A percentile compares a stretch with the other conserved stretches of the same genome.
Conservation (phyloP, 2,797 vertebrate species). For the Phoxinus dragarum region DNA sequence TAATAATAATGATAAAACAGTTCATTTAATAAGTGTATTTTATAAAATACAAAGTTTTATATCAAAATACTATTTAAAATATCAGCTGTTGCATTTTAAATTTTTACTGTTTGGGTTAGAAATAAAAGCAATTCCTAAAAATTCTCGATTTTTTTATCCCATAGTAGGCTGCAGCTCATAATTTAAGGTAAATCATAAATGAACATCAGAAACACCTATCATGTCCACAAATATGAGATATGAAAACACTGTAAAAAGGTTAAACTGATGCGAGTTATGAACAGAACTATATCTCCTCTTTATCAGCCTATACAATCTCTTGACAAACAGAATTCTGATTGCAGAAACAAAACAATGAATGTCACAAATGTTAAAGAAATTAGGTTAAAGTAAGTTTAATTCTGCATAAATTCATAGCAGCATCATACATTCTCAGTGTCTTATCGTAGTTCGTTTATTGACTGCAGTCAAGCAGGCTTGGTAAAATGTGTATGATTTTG, state of each 20-base stretch:
- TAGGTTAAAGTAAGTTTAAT: not conserved
- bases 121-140: conserved; percentile 4
- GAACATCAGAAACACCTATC: conserved; percentile 27
- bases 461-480: not conserved
- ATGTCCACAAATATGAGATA: not conserved
- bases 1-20: not conserved
- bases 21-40: not conserved
- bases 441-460: not conserved
- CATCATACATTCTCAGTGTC: not conserved
- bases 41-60: not conserved
- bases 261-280: not conserved
- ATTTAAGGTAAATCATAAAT: not conserved
- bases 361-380: conserved; percentile 30
- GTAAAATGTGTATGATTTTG: not conserved
- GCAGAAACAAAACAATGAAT: conserved; percentile 27
- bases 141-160: not conserved
- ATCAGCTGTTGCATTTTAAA: not conserved
- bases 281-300: conserved; percentile 6
- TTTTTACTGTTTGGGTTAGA: not conserved
- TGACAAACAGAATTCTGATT: conserved; percentile 35
- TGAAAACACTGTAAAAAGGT: not conserved
- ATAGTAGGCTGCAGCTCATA: not conserved
- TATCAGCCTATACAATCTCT: conserved; percentile 31
- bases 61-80: not conserved
- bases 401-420: not conserved